Conservation (phyloP, 2,797 vertebrate genomes). For the Masticophis lateralis region DNA sequence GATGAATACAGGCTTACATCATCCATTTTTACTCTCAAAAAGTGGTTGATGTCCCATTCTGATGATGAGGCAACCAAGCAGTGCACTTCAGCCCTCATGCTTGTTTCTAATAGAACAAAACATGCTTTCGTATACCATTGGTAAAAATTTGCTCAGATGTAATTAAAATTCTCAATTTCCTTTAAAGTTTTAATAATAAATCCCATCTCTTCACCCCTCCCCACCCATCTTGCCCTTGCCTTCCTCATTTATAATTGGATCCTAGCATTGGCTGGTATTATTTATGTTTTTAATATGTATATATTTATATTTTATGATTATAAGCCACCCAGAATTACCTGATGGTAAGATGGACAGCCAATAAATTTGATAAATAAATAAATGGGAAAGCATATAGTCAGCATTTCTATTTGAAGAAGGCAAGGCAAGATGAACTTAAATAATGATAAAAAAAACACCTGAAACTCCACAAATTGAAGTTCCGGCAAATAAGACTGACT, state of each 20-base stretch:
- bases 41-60: background rate
- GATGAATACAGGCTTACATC: background rate
- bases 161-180: background rate
- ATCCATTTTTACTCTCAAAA: background rate
- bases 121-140: background rate
- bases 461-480: background rate
- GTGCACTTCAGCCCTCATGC: background rate
- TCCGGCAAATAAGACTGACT: background rate
- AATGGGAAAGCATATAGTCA: background rate
- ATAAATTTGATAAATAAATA: background rate
- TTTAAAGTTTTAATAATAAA: background rate
- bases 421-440: background rate
- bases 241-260: background rate
- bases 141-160: background rate
- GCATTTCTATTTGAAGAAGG: background rate
- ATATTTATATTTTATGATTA: background rate
- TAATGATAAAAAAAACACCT: background rate
- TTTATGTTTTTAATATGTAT: background rate
- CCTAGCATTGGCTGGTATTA: background rate
- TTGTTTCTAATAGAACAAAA: background rate
- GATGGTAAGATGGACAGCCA: background rate
- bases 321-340: background rate
- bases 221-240: background rate
- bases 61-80: background rate
- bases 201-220: fast-evolving